phyloP scores from a whole-genome alignment of 2,113 vertebrate genomes.

The Labeo rohita region DNA sequence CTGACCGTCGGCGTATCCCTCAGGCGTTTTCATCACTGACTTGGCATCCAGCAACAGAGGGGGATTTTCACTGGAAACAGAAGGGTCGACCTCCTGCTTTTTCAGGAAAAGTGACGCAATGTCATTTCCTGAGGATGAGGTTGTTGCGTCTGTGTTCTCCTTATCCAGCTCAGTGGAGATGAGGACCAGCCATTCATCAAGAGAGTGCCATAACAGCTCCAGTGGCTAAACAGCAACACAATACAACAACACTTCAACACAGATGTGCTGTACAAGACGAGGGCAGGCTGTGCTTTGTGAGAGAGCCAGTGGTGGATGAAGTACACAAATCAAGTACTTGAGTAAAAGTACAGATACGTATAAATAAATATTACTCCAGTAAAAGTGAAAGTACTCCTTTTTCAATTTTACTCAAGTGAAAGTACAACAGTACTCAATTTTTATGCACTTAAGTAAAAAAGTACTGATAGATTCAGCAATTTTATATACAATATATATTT shows the following conservation, averaged over 20 bases:
- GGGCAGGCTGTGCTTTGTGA: background rate
- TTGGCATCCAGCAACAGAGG: conserved; percentile 58
- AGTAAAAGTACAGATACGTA: too few relatives aligned
- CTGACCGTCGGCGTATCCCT: conserved; percentile 85
- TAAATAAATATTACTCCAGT: too few relatives aligned
- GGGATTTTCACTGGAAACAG: conserved; percentile 46
- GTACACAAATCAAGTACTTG: too few relatives aligned
- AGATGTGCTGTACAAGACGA: background rate
- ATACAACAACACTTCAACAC: background rate
- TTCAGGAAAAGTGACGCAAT: conserved; percentile 85
- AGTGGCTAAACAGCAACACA: conserved; percentile 79
- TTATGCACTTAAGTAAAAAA: too few relatives aligned
- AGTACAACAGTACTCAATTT: too few relatives aligned
- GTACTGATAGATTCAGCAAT: too few relatives aligned
- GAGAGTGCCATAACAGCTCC: conserved; percentile 96
- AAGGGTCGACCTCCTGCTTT: conserved; percentile 78
- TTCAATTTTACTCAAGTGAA: too few relatives aligned
- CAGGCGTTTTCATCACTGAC: conserved; percentile 76
- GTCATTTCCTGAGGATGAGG: conserved; percentile 67
- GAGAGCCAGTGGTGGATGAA: too few relatives aligned
- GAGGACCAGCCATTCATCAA: conserved; percentile 97
- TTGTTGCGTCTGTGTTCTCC: conserved; percentile 79
- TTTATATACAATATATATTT: too few relatives aligned
- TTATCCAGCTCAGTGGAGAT: conserved; percentile 94
- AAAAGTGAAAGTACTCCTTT: too few relatives aligned